Evolutionary conservation across 2,888 invertebrate species (phyloP).

Genomic region (Auanema sp.): DNA sequence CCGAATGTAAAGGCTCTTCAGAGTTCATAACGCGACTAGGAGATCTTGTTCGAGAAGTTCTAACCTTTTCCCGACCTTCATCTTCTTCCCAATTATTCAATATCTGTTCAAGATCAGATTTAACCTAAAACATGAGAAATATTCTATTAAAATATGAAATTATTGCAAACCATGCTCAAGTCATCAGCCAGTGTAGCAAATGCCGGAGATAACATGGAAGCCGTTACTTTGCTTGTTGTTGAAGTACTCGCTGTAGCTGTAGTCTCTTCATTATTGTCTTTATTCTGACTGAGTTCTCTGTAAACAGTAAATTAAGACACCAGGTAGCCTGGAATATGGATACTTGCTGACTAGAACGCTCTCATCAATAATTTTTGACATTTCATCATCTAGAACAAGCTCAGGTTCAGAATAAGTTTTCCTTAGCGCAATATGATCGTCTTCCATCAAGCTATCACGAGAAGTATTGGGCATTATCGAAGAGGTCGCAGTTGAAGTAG

Average conservation of each 20-base stretch:
- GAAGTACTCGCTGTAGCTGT: neutral
- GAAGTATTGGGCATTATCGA: neutral
- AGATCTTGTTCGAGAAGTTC: too few species aligned
- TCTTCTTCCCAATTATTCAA: conserved; percentile 44
- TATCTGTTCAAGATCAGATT: conserved; percentile 49
- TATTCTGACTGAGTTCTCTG: conserved; percentile 2
- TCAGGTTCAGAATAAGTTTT: conserved; percentile 30
- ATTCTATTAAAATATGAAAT: neutral
- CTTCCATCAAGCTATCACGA: neutral
- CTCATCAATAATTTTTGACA: conserved; percentile 19
- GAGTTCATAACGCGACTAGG: too few species aligned
- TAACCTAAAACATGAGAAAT: conserved; percentile 26
- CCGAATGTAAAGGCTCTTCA: too few species aligned
- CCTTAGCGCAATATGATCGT: conserved; percentile 4
- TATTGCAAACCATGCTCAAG: conserved; percentile 26
- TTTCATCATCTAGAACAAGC: conserved; percentile 11
- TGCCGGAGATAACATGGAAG: conserved; percentile 22
- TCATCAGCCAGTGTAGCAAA: conserved; percentile 40
- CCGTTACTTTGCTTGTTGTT: neutral
- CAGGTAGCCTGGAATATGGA: too few species aligned
- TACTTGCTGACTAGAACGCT: conserved; percentile 21
- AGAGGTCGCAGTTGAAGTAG: neutral
- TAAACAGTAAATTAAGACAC: neutral
- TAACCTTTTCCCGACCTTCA: neutral
- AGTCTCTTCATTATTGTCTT: too few species aligned